These are phyloP conservation scores for Gadopsis bispinosus DNA, from an alignment of 2,797 vertebrate species.

Conservation along the genomic window DNA sequence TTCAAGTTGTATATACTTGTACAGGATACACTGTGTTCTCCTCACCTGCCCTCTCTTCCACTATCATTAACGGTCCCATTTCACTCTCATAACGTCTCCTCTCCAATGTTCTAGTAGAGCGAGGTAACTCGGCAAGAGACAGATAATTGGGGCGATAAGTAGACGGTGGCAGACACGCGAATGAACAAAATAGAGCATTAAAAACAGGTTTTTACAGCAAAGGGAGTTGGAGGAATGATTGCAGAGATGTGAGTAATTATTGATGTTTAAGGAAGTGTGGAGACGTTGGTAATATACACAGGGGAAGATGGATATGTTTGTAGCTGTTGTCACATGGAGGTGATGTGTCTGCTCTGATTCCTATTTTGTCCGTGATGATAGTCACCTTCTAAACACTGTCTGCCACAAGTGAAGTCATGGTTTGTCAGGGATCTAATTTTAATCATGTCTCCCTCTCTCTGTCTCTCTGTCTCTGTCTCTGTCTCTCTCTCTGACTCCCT, in stretches of 20 bases:
- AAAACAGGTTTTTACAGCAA: slow-evolving; percentile 39
- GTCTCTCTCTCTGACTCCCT: slow-evolving; percentile 52
- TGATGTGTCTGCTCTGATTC: slow-evolving; percentile 49
- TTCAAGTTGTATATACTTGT: neutral
- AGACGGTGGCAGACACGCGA: slow-evolving; percentile 37
- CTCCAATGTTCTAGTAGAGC: slow-evolving; percentile 39
- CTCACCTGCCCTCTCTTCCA: slow-evolving; percentile 19
- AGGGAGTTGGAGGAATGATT: slow-evolving; percentile 21
- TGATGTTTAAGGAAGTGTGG: slow-evolving; percentile 22
- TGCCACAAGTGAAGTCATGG: slow-evolving; percentile 52
- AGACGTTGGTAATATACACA: neutral
- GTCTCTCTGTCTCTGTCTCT: slow-evolving; percentile 45
- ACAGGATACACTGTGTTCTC: slow-evolving; percentile 33
- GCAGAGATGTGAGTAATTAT: slow-evolving; percentile 30
- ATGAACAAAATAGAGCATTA: slow-evolving; percentile 13
- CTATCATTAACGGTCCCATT: slow-evolving; percentile 54
- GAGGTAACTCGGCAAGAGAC: slow-evolving; percentile 68
- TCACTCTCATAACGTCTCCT: slow-evolving; percentile 47
- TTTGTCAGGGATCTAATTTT: slow-evolving; percentile 64
- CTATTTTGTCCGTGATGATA: slow-evolving; percentile 31
- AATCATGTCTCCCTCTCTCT: slow-evolving; percentile 55
- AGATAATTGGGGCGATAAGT: slow-evolving; percentile 65
- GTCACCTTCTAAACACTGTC: slow-evolving; percentile 41
- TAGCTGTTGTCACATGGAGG: slow-evolving; percentile 46
- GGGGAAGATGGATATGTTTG: slow-evolving; percentile 2